Evolutionary conservation across 2,888 invertebrate species (phyloP), one percentile per base, ranked within the genome.

Genomic region (Drosophila atroscutellata): DNA sequence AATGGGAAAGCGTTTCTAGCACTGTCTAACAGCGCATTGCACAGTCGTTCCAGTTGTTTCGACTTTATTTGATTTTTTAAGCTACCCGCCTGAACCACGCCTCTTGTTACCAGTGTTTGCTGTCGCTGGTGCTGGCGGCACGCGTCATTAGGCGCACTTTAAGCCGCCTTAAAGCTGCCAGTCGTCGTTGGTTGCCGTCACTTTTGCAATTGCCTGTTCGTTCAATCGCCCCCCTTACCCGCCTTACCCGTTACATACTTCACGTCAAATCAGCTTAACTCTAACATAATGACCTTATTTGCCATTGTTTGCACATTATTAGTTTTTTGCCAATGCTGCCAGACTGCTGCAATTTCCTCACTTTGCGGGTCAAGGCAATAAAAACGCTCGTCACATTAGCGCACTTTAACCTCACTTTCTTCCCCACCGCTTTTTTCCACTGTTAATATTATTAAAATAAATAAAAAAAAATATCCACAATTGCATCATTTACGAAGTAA

Each of bases 281-380:
- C 74, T 73, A 78, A 75, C 86, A 83, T 90, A 86, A 86, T 90
- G 81, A 90, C 90, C 86, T 90, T 90, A 86, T 86, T 90, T 86
- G 85, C 87, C 75, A 90, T 89, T 81, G 89, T 89, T 76, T 86
- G 89, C 81, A 90, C 80, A 74, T 86, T 89, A 89, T 90, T 81
- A 89, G 86, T 72, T 70, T 85, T 77, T 70, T 75, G 63, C 77
- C 59, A 61, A 68, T 72, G 70, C 68, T 73, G 70, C 65, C 69
- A 49, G 65, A 28, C 73, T 42, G 58, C 67, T 67, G 73, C 63
- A 86, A 89, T 86, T 89, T 90, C 86, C 83, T 78, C 86, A 86
- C 83, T 56, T 62, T 60, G 62, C 89, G 68, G 86, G 89, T 86
- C 86, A 86, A 86, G 86, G 90, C 90, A 81, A 90, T 84, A 79